Evolutionary conservation across 2,797 vertebrate species (phyloP).

Genomic region (Manis pentadactyla): DNA sequence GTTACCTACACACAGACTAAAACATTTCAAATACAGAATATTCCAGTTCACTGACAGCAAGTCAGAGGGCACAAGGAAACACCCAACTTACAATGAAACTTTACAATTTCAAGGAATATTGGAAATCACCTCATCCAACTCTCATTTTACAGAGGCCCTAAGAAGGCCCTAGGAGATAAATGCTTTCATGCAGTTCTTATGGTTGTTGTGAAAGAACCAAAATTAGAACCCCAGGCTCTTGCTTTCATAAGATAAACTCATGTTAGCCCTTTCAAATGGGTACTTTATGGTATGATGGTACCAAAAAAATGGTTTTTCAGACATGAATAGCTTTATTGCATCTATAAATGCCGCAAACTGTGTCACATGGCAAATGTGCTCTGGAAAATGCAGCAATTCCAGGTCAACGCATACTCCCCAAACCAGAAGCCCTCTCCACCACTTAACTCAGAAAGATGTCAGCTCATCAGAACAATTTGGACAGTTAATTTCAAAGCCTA

Average conservation of each 20-base stretch:
- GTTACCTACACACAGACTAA: not conserved
- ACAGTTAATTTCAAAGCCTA: not conserved
- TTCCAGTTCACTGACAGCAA: not conserved
- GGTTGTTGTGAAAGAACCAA: not conserved
- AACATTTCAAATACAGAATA: not conserved
- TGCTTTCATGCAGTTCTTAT: not conserved
- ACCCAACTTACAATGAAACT: not conserved
- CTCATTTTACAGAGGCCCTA: not conserved
- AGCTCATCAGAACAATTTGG: not conserved
- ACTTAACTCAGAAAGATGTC: not conserved
- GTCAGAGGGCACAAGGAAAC: not conserved
- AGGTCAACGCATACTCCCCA: not conserved
- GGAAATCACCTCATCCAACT: not conserved
- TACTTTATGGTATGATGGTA: not conserved
- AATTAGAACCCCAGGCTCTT: not conserved
- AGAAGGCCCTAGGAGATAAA: not conserved
- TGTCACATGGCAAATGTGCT: not conserved
- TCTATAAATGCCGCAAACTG: not conserved
- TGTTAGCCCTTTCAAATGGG: not conserved
- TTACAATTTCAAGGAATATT: not conserved
- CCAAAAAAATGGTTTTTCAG: not conserved
- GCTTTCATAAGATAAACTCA: not conserved
- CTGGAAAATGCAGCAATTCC: not conserved
- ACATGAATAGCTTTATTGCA: not conserved
- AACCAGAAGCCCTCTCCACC: not conserved